These are phyloP conservation scores for Rhinolophus ferrumequinum DNA, from an alignment of 2,113 vertebrate genomes.

Conservation along the genomic window DNA sequence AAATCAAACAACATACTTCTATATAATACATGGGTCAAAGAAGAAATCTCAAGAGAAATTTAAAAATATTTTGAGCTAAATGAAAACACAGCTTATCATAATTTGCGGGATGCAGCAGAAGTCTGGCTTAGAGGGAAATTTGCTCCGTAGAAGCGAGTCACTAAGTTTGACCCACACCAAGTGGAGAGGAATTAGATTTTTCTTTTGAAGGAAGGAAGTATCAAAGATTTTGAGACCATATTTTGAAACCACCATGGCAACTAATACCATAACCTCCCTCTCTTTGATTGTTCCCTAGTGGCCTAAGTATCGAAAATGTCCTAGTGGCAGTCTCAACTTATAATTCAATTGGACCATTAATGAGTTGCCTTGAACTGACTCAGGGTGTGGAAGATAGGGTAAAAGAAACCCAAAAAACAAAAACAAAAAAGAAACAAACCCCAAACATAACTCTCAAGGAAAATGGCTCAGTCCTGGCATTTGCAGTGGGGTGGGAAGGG, in stretches of 20 bases:
- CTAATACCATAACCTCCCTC: background rate
- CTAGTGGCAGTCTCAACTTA: background rate
- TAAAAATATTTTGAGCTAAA: background rate
- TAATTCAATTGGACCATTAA: background rate
- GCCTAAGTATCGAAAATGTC: background rate
- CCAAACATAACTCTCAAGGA: background rate
- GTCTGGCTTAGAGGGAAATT: background rate
- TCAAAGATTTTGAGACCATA: background rate
- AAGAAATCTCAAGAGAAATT: background rate
- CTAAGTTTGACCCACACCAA: background rate
- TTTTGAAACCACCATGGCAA: background rate
- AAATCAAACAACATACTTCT: background rate
- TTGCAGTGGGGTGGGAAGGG: background rate
- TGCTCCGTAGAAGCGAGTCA: background rate
- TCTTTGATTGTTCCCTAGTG: background rate
- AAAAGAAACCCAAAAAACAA: background rate
- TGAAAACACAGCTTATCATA: background rate
- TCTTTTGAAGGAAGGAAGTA: background rate
- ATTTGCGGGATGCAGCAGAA: background rate
- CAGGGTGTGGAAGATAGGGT: background rate
- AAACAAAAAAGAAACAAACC: background rate
- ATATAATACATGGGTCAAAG: background rate
- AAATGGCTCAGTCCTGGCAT: background rate
- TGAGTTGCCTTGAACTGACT: background rate
- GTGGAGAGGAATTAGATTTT: background rate